Evolutionary conservation across 1,140 invertebrate species (phyloP), one percentile per base, ranked within the genome.

Genomic region (Drosophila ercepeae): DNA sequence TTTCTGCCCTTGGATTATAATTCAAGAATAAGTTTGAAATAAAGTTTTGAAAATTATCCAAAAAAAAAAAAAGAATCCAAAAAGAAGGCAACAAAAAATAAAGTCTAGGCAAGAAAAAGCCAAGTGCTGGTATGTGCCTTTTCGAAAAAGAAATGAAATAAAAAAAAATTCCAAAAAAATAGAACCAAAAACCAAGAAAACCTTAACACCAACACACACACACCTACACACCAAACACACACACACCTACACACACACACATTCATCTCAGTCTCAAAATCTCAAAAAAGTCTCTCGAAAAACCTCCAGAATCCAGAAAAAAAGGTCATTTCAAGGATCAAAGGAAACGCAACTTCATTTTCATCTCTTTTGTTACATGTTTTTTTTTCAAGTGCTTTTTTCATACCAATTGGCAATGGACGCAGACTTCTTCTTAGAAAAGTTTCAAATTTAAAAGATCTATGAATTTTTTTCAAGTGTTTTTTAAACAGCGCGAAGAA

Each of bases 51-150:
- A 36, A 36, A n/a, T 4, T 4, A 36, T 36, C 11, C n/a, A 16
- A 25, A 19, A 21, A 14, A 11, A 32, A 34, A 19, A 18, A 39
- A 25, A 16, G 19, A 11, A 7, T 34, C 23, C 9, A 44, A n/a
- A n/a, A n/a, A n/a, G n/a, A n/a, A n/a, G n/a, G n/a, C n/a, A n/a
- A n/a, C n/a, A n/a, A 3, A 18, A 34, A 60, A 34, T 29, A 64
- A 51, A 59, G 11, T 29, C 36, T 60, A 63, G 44, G 44, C 57
- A 50, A 42, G 21, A 46, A 23, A 45, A 45, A 63, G 36, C 63
- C 27, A 52, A 67, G 59, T 65, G 63, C 67, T 39, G 63, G 63
- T 67, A 67, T 67, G 63, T 67, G 60, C 60, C 60, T 46, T 18
- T 32, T 9, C 19, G 4, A 21, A 21, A 46, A 49, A 32, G 63